Percentiles rank a stretch among this genome's conserved stretches.
phyloP scores from a whole-genome alignment of 23 tunicate genomes.

The Clavelina lepadiformis region DNA sequence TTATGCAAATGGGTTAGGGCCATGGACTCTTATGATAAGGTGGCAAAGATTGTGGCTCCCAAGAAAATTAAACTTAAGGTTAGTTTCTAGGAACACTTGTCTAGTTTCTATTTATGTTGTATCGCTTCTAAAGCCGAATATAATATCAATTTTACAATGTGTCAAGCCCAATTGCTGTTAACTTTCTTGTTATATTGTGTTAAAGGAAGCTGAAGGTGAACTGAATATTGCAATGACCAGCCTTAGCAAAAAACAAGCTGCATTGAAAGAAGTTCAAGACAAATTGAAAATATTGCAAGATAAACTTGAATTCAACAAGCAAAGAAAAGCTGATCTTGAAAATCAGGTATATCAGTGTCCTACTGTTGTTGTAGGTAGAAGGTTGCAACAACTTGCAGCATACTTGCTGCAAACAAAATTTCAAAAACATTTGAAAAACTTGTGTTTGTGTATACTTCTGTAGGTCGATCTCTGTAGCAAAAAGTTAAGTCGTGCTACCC shows the following conservation, averaged over 20 bases:
- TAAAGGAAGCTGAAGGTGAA: slow-evolving; percentile 84
- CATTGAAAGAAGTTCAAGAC: slow-evolving; percentile 93
- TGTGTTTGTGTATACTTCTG: not conserved
- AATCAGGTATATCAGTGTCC: slow-evolving; percentile 69
- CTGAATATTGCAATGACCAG: slow-evolving; percentile 75
- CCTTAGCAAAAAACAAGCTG: slow-evolving; percentile 81
- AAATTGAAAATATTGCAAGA: slow-evolving; percentile 73
- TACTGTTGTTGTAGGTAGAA: not conserved
- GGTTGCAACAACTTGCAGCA: not conserved
- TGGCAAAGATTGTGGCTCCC: slow-evolving; percentile 96
- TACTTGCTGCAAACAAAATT: slow-evolving; percentile 4
- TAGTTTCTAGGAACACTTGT: too few relatives aligned
- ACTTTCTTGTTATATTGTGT: too few relatives aligned
- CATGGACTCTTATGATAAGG: slow-evolving; percentile 94
- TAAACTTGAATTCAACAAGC: slow-evolving; percentile 76
- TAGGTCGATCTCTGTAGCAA: slow-evolving; percentile 96
- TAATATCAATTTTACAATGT: too few relatives aligned
- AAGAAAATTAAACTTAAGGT: slow-evolving; percentile 94
- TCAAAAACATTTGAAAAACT: not conserved
- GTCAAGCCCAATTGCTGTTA: too few relatives aligned
- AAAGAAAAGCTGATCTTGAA: slow-evolving; percentile 90
- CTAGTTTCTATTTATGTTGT: too few relatives aligned
- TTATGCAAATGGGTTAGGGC: slow-evolving; percentile 98
- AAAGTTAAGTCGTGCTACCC: slow-evolving; percentile 79
- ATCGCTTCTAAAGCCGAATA: too few relatives aligned